Evolutionary conservation across 2,113 vertebrate genomes (phyloP).

Genomic region (Sciurus niger): DNA sequence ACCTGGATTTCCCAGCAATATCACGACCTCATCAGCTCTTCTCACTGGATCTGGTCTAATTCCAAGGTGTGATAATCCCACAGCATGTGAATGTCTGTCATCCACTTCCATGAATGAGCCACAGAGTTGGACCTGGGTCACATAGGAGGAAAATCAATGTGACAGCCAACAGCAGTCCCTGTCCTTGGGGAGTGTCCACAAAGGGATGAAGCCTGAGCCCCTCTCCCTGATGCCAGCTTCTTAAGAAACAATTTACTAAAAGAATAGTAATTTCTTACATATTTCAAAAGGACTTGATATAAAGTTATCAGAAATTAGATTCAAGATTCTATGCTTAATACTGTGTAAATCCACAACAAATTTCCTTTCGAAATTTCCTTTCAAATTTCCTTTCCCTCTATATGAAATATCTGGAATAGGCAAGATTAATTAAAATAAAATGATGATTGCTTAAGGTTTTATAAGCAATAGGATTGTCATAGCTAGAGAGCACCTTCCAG

Average conservation of each 20-base stretch:
- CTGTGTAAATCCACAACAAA: background rate
- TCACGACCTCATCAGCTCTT: slow-evolving; percentile 80
- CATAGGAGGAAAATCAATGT: rapidly evolving
- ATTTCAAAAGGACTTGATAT: background rate
- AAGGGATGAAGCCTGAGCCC: background rate
- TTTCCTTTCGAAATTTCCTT: slow-evolving; percentile 33
- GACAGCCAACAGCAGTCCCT: background rate
- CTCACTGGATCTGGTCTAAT: slow-evolving; percentile 49
- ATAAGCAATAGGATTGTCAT: background rate
- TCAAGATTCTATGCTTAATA: background rate
- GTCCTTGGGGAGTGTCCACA: slow-evolving; percentile 75
- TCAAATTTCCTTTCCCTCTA: background rate
- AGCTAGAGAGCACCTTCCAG: background rate
- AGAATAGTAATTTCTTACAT: background rate
- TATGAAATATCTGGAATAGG: background rate
- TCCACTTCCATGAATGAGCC: background rate
- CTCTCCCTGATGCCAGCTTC: background rate
- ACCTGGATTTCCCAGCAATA: slow-evolving; percentile 89
- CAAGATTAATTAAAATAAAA: background rate
- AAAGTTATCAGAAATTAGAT: background rate
- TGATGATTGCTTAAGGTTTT: background rate
- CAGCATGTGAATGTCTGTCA: background rate
- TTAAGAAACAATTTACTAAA: background rate
- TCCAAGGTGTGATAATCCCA: slow-evolving; percentile 16
- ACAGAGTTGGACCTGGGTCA: background rate